A percentile compares a stretch with the other conserved stretches of the same genome.
Conservation (phyloP, 2,888 invertebrate species). For the Ceramica pisi region DNA sequence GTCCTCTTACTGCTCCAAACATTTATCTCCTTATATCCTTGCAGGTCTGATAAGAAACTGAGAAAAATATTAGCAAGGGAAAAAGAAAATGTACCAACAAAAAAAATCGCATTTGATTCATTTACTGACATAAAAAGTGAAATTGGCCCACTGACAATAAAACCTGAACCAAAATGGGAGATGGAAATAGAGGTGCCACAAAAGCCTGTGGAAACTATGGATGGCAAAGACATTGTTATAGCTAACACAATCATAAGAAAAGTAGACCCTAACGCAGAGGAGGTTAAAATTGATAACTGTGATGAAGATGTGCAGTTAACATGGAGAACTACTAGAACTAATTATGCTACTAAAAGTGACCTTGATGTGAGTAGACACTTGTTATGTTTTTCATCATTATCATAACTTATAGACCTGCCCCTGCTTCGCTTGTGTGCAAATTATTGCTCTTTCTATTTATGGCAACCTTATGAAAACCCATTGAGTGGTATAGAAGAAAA, state of each 20-base stretch:
- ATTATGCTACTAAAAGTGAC: slow-evolving; percentile 64
- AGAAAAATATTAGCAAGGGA: slow-evolving; percentile 77
- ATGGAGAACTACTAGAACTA: slow-evolving; percentile 75
- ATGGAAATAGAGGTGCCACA: slow-evolving; percentile 83
- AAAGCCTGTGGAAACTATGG: slow-evolving; percentile 77
- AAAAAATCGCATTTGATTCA: slow-evolving; percentile 88
- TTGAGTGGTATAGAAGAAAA: too few relatives aligned
- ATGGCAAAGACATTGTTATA: slow-evolving; percentile 85
- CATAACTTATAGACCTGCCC: too few relatives aligned
- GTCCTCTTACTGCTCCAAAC: neutral
- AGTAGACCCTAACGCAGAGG: slow-evolving; percentile 79
- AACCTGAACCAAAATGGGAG: slow-evolving; percentile 87
- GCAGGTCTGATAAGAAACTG: slow-evolving; percentile 85
- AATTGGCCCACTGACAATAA: slow-evolving; percentile 83
- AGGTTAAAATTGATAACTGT: slow-evolving; percentile 60
- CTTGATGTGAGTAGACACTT: slow-evolving; percentile 76
- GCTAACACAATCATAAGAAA: slow-evolving; percentile 88
- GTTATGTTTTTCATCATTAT: too few relatives aligned
- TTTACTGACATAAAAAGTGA: slow-evolving; percentile 88
- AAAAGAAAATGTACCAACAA: slow-evolving; percentile 78
- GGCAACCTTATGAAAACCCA: too few relatives aligned
- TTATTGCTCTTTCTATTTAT: too few relatives aligned
- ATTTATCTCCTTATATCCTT: slow-evolving; percentile 10
- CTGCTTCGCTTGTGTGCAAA: too few relatives aligned
- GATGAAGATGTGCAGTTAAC: slow-evolving; percentile 77